Base-by-base conservation (phyloP, 2,888 invertebrate species). In the Alviniconcha strummeri region DNA sequence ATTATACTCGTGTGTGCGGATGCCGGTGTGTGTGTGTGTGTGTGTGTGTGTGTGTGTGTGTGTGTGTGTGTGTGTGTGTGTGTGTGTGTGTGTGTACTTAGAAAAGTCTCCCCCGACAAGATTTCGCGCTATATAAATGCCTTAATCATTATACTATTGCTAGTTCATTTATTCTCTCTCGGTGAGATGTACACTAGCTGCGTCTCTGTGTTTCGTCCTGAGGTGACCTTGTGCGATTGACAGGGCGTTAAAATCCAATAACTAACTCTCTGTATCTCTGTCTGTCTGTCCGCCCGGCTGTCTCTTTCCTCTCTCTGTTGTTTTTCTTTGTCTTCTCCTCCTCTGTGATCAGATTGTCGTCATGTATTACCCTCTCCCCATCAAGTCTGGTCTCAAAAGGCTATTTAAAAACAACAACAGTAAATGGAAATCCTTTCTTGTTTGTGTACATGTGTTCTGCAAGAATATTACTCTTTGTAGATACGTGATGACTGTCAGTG, bases 41-140 rank as follows among this genome's bases (percentile, higher is more conserved):
- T 52, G 17, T 36, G 36, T 8, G 19, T 72, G 17, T 9, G 36
- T 72, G 75, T 55, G 55, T 75, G 75, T 75, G 75, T 75, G 75
- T 75, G 55, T 75, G 55, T 75, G 54, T 75, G 55, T 75, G 55
- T 75, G 55, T 75, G 54, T 75, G 55, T 75, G 75, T 75, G 55
- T 55, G 55, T 75, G 55, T 75, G 55, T 54, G 55, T 75, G 55
- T 75, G 55, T 55, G 75, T 8, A 72, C 52, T 36, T 6, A 72
- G 11, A 72, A 11, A 72, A 7, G 52, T 8, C 19, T 52, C 19
- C 52, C 19, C 52, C 13, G 11, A 72, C 36, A 72, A 64, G 15
- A 64, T 64, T 64, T 9, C 64, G 15, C 15, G 15, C 64, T 13
- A 15, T 64, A 13, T 64, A 64, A 64, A 64, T 64, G 9, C 64